Evolutionary conservation across 1,140 invertebrate genomes (phyloP), one percentile per base, ranked within the genome.

Genomic region (Saccostrea glomerata): DNA sequence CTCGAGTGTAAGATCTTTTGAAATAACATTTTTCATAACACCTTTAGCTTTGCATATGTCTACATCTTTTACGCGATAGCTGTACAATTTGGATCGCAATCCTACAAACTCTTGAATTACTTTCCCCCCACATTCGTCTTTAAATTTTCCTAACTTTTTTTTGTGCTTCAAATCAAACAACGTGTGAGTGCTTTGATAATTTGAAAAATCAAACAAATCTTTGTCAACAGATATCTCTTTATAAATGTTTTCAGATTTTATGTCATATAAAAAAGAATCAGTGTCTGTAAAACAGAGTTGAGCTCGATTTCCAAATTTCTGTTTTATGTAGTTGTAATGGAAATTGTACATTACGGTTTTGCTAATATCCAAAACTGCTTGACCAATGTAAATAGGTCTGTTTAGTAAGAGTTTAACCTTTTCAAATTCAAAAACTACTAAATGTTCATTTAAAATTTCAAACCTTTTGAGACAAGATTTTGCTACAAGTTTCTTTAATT

Each of bases 321-420:
- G 12, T 85, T 91, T 92, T 1, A 93, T 91, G 47, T 87, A 70
- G 54, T 92, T 91, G 70, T 93, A 94, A 85, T 93, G 91, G 84
- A 94, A 93, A 47, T 93, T 86, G 85, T 93, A 94, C 91, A 94
- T 93, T 4, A 91, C 73, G 0, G 73, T 47, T 88, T 94, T 94
- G 11, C 85, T 70, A 13, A 93, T 23, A 30, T 94, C 92, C 15
- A 94, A 85, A 47, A 91, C 47, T 86, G 40, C 89, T 87, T 56
- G 92, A 88, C 93, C 92, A 25, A 87, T 63, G 89, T 92, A 93
- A 56, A 93, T 89, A 7, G 84, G 92, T 87, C 88, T 88, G 82
- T 92, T 89, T 23, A 93, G 85, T 63, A 86, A 56, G 54, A 93
- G 60, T 83, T 84, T 82, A 1, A 82, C 84, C 73, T 92, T 93